Percentiles rank a stretch among this genome's conserved stretches.
Conservation (phyloP, 2,888 invertebrate genomes). For the Leucania comma region DNA sequence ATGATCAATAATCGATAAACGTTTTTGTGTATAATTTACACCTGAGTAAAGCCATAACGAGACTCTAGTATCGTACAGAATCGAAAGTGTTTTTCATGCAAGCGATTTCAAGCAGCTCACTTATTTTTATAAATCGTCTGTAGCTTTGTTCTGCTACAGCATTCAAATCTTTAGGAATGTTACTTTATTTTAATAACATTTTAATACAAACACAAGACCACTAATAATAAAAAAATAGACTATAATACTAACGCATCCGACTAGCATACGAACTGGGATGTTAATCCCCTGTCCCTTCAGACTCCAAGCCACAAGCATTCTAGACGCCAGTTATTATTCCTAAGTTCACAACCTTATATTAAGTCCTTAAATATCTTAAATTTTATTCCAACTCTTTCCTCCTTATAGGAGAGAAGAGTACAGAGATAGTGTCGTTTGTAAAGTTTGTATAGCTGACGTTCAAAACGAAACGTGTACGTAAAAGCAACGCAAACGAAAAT, state of each 20-base stretch:
- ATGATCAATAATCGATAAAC: no score
- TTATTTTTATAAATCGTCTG: neutral
- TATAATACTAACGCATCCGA: constrained; percentile 62
- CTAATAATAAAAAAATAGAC: constrained; percentile 45
- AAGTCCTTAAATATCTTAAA: constrained; percentile 44
- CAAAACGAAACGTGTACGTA: constrained; percentile 42
- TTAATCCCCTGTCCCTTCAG: constrained; percentile 38
- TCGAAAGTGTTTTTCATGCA: neutral
- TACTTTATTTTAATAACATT: constrained; percentile 3
- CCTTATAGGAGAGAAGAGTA: neutral
- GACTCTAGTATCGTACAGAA: neutral
- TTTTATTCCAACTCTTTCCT: constrained; percentile 4
- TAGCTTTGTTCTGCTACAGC: neutral
- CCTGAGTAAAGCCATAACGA: no score
- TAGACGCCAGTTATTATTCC: constrained; percentile 50
- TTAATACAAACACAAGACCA: constrained; percentile 14
- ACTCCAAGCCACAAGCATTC: constrained; percentile 50
- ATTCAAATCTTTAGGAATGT: constrained; percentile 8
- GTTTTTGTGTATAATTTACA: no score
- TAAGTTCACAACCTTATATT: constrained; percentile 52
- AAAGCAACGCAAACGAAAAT: constrained; percentile 51
- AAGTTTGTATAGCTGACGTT: constrained; percentile 56
- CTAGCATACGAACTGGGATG: constrained; percentile 59
- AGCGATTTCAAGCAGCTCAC: neutral
- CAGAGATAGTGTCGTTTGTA: constrained; percentile 8